Evolutionary conservation across 30 jellyfish, hydroid and myxozoan species (phyloP).

Genomic region (Nemopilema nomurai): DNA sequence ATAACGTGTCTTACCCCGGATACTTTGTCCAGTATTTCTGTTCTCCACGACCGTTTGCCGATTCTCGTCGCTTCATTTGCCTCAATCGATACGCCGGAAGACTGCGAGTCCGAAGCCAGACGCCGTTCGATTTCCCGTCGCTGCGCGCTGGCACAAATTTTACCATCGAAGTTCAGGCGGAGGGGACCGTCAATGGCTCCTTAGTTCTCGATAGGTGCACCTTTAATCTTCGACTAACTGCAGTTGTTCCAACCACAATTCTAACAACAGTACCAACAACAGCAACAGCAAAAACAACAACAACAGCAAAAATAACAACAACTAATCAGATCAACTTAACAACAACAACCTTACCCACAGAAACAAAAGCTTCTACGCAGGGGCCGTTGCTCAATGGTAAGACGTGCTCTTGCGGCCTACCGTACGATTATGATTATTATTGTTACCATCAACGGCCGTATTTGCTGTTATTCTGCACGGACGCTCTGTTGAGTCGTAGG

Average conservation of each 20-base stretch:
- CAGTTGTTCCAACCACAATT: slow-evolving; percentile 15
- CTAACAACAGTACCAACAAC: slow-evolving; percentile 2
- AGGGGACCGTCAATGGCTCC: slow-evolving; percentile 17
- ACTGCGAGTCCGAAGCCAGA: slow-evolving; percentile 21
- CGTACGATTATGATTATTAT: no score
- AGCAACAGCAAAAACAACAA: not conserved
- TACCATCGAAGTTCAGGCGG: slow-evolving; percentile 42
- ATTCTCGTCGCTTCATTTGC: slow-evolving; percentile 51
- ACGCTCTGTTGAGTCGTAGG: no score
- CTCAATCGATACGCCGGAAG: slow-evolving; percentile 55
- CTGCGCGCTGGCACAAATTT: slow-evolving; percentile 14
- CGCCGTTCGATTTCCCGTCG: slow-evolving; percentile 2
- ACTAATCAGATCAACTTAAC: no score
- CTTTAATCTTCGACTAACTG: not conserved
- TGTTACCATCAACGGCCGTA: no score
- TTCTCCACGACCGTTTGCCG: slow-evolving; percentile 33
- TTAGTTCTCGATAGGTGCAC: slow-evolving; percentile 2
- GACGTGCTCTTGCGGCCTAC: no score
- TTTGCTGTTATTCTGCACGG: no score
- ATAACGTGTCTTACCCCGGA: slow-evolving; percentile 30
- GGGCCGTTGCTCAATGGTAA: no score
- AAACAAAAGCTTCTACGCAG: no score
- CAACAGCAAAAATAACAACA: no score
- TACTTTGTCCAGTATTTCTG: slow-evolving; percentile 48
- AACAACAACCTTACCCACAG: no score